Conservation (phyloP, 2,888 invertebrate species). For the Frankliniella intonsa region DNA sequence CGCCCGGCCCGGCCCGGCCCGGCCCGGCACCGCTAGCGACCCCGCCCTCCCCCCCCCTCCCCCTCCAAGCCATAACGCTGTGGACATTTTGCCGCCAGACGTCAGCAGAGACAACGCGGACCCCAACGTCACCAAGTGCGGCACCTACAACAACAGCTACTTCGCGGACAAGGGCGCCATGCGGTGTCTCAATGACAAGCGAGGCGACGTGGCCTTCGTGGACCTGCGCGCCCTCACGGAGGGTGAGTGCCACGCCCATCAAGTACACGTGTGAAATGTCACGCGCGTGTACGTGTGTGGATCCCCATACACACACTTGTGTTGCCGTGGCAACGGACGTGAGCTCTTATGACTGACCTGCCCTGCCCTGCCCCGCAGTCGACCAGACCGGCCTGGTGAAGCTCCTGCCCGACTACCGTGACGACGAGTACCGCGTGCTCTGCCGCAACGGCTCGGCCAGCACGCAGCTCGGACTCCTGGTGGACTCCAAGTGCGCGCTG, state of each 20-base stretch:
- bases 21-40: background rate
- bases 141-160: slow-evolving; percentile 48
- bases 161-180: slow-evolving; percentile 60
- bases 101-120: slow-evolving; percentile 37
- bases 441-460: slow-evolving; percentile 59
- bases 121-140: slow-evolving; percentile 36
- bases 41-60: background rate
- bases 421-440: slow-evolving; percentile 51
- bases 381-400: slow-evolving; percentile 33
- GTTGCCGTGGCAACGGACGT: no score
- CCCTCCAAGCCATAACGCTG: background rate
- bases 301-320: no score
- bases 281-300: no score
- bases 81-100: background rate
- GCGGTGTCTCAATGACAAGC: slow-evolving; percentile 51
- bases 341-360: background rate
- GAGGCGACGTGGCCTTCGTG: slow-evolving; percentile 58
- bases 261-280: no score
- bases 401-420: slow-evolving; percentile 31
- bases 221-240: slow-evolving; percentile 43
- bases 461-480: slow-evolving; percentile 48
- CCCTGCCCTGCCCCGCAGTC: slow-evolving; percentile 30
- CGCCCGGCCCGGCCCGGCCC: background rate
- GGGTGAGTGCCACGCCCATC: background rate
- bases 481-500: slow-evolving; percentile 47